These are phyloP conservation scores for Anorthoa munda DNA, from an alignment of 2,888 invertebrate species.

Conservation along the genomic window DNA sequence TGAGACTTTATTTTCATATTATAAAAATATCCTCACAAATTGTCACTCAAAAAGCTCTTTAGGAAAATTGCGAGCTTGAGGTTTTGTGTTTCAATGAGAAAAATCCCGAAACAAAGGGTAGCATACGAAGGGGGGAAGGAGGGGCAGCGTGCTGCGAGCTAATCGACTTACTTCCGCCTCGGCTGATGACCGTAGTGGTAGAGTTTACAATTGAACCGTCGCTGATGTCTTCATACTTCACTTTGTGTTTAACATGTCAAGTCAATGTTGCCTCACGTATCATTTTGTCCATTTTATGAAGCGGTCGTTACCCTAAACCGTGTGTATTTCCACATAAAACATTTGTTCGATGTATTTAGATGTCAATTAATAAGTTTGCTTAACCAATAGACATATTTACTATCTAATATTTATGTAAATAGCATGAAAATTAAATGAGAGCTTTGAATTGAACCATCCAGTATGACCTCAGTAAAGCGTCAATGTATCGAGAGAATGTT, in stretches of 20 bases:
- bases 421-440: constrained; percentile 4
- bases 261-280: neutral
- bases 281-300: neutral
- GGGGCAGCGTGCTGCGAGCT: constrained; percentile 35
- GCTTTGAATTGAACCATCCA: constrained; percentile 19
- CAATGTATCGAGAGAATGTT: constrained; percentile 51
- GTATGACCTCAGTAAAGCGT: constrained; percentile 23
- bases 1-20: constrained; percentile 28
- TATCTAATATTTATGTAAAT: constrained; percentile 8
- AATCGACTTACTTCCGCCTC: constrained; percentile 59
- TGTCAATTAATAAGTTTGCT: constrained; percentile 3
- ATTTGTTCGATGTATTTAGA: neutral
- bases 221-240: constrained; percentile 21
- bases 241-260: neutral
- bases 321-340: neutral
- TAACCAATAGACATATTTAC: neutral
- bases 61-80: constrained; percentile 50
- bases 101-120: constrained; percentile 53
- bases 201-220: constrained; percentile 17
- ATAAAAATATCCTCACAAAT: constrained; percentile 51
- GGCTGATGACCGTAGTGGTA: constrained; percentile 23
- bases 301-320: neutral
- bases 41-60: constrained; percentile 62
- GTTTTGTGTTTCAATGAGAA: constrained; percentile 44
- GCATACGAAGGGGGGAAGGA: neutral